phyloP scores from a whole-genome alignment of 2,113 vertebrate genomes.

The Aptenodytes forsteri region DNA sequence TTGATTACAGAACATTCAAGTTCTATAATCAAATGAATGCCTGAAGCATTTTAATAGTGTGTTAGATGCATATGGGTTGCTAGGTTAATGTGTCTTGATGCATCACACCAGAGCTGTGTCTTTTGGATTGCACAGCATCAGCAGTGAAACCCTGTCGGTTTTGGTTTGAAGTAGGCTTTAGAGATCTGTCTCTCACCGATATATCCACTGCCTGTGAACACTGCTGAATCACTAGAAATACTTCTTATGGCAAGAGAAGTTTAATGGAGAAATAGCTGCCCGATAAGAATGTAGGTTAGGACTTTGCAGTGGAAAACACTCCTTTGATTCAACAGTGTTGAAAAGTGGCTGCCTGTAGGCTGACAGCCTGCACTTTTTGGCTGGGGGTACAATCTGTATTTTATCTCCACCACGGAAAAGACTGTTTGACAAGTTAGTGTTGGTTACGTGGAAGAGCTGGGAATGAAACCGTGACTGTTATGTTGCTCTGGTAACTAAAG shows the following conservation, averaged over 20 bases:
- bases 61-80: background rate
- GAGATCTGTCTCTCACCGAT: background rate
- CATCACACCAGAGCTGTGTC: background rate
- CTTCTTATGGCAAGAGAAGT: background rate
- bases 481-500: constrained; percentile 31
- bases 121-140: background rate
- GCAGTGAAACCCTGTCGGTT: background rate
- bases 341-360: background rate
- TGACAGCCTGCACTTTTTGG: background rate
- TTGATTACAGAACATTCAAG: background rate
- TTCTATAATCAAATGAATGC: background rate
- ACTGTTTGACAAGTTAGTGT: constrained; percentile 1
- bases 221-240: background rate
- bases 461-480: background rate
- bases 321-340: background rate
- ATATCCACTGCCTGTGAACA: background rate
- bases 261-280: background rate
- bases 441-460: constrained; percentile 10
- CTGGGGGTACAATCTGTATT: background rate
- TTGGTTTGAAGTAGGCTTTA: background rate
- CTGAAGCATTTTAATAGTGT: background rate
- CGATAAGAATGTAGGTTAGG: background rate
- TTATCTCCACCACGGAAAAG: background rate
- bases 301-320: background rate
- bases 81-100: background rate